Conservation (phyloP, 2,888 invertebrate genomes). For the Pachliopta kotzebuea region DNA sequence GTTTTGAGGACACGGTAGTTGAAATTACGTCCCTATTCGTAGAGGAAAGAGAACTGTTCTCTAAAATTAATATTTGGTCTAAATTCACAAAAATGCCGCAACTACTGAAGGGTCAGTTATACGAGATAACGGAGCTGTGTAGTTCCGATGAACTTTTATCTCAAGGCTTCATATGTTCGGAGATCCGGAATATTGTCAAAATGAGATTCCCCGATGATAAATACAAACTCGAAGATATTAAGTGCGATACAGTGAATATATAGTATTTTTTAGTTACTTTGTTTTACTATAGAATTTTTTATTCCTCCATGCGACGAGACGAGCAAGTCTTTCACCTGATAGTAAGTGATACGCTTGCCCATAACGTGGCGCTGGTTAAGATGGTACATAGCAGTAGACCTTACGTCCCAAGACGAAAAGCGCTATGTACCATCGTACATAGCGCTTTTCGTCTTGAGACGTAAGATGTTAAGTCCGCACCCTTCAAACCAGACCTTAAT, state of each 20-base stretch:
- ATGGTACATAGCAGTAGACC: no score
- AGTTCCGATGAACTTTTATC: conserved; percentile 44
- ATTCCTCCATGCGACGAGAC: no score
- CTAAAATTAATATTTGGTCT: conserved; percentile 57
- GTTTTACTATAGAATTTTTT: no score
- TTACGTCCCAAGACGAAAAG: no score
- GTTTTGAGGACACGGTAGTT: conserved; percentile 49
- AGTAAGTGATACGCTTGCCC: no score
- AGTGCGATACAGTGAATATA: conserved; percentile 67
- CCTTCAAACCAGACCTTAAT: no score
- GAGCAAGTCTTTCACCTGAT: no score
- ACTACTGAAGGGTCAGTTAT: conserved; percentile 60
- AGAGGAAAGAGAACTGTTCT: conserved; percentile 60
- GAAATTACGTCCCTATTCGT: conserved; percentile 56
- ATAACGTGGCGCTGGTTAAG: no score
- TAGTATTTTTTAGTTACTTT: neutral
- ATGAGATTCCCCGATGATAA: conserved; percentile 70
- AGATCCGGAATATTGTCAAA: conserved; percentile 67
- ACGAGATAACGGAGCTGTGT: conserved; percentile 66
- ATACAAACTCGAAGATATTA: conserved; percentile 63
- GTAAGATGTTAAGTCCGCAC: no score
- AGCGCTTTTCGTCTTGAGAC: no score
- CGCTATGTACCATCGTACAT: no score
- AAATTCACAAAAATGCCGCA: conserved; percentile 62
- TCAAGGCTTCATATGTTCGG: conserved; percentile 61